Base-by-base conservation (phyloP, 2,797 vertebrate genomes). In the Epinephelus coioides region DNA sequence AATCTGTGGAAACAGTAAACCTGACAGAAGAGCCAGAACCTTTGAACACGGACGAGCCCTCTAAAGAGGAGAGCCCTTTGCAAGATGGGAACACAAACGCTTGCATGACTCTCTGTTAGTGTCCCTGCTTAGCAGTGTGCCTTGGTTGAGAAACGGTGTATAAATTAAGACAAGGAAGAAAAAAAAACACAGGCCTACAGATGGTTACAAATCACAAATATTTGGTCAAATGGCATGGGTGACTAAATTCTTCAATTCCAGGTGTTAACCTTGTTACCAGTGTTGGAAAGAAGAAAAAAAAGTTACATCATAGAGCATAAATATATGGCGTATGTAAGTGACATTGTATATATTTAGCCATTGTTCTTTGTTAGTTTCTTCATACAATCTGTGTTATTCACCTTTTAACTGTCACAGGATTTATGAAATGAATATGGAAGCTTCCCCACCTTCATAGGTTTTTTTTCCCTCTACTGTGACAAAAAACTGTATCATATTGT, bases 261-360 rank as follows among this genome's bases (percentile, higher is more conserved):
- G 25, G 69, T 60, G 11, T 72, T 81, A 51, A 70, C 53, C 23
- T 70, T 17, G 6, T 73, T 57, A 55, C 21, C 49, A 56, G 40
- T 74, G 23, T 78, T 85, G 51, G 38, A 78, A 69, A 50, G n/a
- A 43, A 75, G 14, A 44, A 27, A 69, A 69, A 55, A 27, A 51
- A 54, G 55, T 81, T 82, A 73, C 79, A 83, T 75, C 77, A 62
- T 71, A 69, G 63, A 62, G 73, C 79, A 86, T 67, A 77, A 71
- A 65, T 89, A 85, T 78, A 75, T 78, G 71, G 27, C 69, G 71
- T 88, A 69, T 87, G 76, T 91, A 80, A 86, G 61, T 90, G 73
- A 80, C 78, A 73, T 81, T 93, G 89, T 93, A 89, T 81, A 88
- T 90, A 90, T 60, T 87, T 87, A 85, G 72, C 59, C 81, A 85